phyloP scores from a whole-genome alignment of 1,140 invertebrate genomes.

The Leptinotarsa lineolata region DNA sequence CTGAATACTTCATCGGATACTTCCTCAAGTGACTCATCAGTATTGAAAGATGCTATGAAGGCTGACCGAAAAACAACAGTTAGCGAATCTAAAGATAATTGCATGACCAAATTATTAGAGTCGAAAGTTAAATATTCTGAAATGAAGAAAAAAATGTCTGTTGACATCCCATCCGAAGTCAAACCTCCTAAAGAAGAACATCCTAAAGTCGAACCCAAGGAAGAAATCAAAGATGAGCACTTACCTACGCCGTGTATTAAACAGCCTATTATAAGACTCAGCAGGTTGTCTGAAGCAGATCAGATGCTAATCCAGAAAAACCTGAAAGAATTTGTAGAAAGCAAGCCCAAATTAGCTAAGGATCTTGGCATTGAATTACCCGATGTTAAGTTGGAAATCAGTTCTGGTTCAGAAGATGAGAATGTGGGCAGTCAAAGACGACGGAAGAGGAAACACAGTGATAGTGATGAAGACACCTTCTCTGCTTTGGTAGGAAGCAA shows the following conservation, averaged over 20 bases:
- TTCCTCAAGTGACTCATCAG: slow-evolving; percentile 1
- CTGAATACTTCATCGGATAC: not conserved
- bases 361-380: slow-evolving; percentile 58
- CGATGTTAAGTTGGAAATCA: slow-evolving; percentile 53
- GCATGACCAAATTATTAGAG: not conserved
- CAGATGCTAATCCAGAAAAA: slow-evolving; percentile 67
- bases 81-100: not conserved
- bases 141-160: not conserved
- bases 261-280: slow-evolving; percentile 54
- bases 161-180: not conserved
- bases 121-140: not conserved
- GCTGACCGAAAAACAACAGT: slow-evolving; percentile 1
- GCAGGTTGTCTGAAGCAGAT: slow-evolving; percentile 60
- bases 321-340: slow-evolving; percentile 65
- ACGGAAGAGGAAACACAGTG: slow-evolving; percentile 38
- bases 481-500: slow-evolving; percentile 50
- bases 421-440: slow-evolving; percentile 49
- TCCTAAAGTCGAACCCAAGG: slow-evolving; percentile 7
- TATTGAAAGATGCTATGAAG: slow-evolving; percentile 6
- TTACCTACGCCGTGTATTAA: slow-evolving; percentile 44
- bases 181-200: not conserved
- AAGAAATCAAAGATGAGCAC: slow-evolving; percentile 8
- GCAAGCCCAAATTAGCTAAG: slow-evolving; percentile 63
- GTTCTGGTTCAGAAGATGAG: slow-evolving; percentile 61
- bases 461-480: slow-evolving; percentile 52